Base-by-base conservation (phyloP, 1,140 invertebrate genomes). In the Ericerus pela region DNA sequence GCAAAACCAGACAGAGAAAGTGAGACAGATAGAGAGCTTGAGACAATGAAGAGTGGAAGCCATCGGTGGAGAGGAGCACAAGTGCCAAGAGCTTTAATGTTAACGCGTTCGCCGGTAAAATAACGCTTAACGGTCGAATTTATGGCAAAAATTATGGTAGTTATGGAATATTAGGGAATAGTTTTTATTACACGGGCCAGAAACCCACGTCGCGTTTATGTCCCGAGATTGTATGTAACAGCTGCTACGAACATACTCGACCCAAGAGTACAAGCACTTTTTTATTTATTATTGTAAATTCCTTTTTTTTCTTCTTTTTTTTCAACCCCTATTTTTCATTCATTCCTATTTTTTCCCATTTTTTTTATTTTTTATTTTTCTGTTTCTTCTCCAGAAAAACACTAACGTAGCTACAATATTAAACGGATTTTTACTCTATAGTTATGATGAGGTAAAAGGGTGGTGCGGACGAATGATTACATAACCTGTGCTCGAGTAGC, bases 111-210 rank as follows among this genome's bases (percentile, higher is more conserved):
- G n/a, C 41, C 41, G 26, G 41, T 47, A 47, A 47, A 47, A 47
- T 47, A 47, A 47, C 41, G 41, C 41, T 47, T 47, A 47, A 47
- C 41, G 41, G 10, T 47, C 41, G 41, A 47, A 47, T 47, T 47
- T 47, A 47, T 47, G 41, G 41, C 10, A 47, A 47, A 47, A 47
- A 47, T 47, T 47, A 47, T 47, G 41, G 41, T 47, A 47, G 41
- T 47, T 47, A 47, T 47, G 41, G 41, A 47, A 47, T 47, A 47
- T 47, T 47, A 47, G 41, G 26, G 26, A 47, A 47, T 47, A 47
- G 41, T 47, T 47, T 47, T 47, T 47, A 47, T 47, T 47, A 47
- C n/a, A 33, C 26, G 26, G 41, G 14, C 11, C 41, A 47, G 30
- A 3, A 47, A 22, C 41, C 20, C 10, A n/a, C 30, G 30, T n/a